Evolutionary conservation across 1,140 invertebrate species (phyloP), one percentile per base, ranked within the genome.

Genomic region (Zaprionus camerounensis): DNA sequence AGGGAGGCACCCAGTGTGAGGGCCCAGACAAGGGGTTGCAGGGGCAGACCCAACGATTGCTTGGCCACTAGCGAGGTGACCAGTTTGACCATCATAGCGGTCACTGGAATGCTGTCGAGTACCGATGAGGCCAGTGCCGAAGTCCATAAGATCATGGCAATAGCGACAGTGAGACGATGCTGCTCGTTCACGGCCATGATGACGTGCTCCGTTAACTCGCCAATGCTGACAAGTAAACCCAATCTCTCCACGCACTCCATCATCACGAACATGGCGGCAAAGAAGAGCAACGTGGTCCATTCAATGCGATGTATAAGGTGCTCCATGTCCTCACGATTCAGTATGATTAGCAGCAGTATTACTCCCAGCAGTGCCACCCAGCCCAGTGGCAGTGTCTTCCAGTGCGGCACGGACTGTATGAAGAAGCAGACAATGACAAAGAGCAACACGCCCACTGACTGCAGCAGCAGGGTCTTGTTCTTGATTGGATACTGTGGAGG

Each of bases 81-180:
- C 49, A 97, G 95, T 64, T 95, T 94, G 17, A 97, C 94, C 96
- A 97, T 97, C 94, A 97, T 97, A 0, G 96, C 97, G 0, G 96
- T 96, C 24, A 97, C 94, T 0, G 97, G 96, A 64, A 97, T 96
- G 84, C 97, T 97, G 80, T 97, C 97, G n/a, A 97, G 95, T 70
- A 97, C 95, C 6, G 96, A 95, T 2, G 96, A 97, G 0, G 95
- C 96, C n/a, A 96, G 41, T 0, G 96, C 96, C 0, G 96, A 97
- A 2, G 97, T 91, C 96, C 96, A 97, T 0, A 97, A 85, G 64
- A 97, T 94, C 20, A 97, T 80, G 6, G 96, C 69, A 59, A 97
- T 95, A 2, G 96, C 95, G 2, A 96, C 95, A 0, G 95, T 93
- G 9, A 97, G 91, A 70, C 95, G 92, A n/a, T 94, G 94, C 3